Conservation (phyloP, 2,888 invertebrate species). For the Trachelus iudaicus region DNA sequence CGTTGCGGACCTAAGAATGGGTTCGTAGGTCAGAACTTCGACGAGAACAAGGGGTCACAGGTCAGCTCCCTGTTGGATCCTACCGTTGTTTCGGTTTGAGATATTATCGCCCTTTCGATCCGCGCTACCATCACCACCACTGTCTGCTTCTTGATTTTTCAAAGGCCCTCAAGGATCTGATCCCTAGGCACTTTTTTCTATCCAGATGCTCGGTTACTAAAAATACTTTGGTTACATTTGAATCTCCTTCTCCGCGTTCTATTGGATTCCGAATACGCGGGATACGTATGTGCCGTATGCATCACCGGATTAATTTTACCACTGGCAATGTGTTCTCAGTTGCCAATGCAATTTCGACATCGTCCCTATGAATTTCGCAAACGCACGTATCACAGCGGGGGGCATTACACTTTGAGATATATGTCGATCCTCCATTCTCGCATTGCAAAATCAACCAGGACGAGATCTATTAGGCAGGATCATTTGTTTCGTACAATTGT, state of each 20-base stretch:
- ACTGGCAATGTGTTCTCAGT: background rate
- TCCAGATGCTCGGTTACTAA: background rate
- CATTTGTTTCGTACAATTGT: background rate
- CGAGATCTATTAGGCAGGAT: background rate
- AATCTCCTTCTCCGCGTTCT: background rate
- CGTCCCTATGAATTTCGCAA: background rate
- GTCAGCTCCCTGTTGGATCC: constrained; percentile 21
- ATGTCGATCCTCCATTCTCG: background rate
- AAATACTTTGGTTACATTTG: background rate
- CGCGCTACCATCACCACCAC: background rate
- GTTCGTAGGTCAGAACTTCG: constrained; percentile 13
- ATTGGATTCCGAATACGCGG: background rate
- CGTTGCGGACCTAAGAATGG: constrained; percentile 10
- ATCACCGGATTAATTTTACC: background rate
- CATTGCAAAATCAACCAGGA: background rate
- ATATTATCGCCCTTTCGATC: constrained; percentile 1
- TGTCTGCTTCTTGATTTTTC: background rate
- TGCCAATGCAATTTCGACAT: background rate
- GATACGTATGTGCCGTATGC: background rate
- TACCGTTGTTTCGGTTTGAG: constrained; percentile 18
- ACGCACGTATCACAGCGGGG: background rate
- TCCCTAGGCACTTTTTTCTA: background rate
- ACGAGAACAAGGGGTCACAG: constrained; percentile 16
- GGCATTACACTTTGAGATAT: background rate
- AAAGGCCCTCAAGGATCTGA: background rate